Conservation (phyloP, 2,797 vertebrate genomes). For the Coendou prehensilis region DNA sequence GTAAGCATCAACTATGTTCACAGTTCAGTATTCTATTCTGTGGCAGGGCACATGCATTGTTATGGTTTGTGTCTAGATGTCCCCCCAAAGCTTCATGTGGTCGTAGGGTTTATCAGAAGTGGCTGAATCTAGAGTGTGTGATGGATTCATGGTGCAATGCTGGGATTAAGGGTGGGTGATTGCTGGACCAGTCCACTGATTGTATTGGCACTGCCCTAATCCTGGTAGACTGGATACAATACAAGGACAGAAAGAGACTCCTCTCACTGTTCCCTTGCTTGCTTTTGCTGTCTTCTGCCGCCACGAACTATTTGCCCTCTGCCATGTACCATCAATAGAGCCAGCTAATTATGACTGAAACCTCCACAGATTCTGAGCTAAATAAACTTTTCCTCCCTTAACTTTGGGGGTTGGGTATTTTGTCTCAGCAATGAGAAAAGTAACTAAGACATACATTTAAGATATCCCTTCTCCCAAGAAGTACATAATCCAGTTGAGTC, state of each 20-base stretch:
- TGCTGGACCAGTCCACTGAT: not conserved
- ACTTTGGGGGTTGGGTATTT: not conserved
- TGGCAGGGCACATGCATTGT: not conserved
- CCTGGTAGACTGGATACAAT: not conserved
- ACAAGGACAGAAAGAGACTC: not conserved
- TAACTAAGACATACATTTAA: not conserved
- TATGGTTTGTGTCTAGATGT: not conserved
- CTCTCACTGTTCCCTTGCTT: not conserved
- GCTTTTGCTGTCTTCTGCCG: not conserved
- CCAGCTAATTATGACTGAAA: not conserved
- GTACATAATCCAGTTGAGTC: not conserved
- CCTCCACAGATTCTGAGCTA: not conserved
- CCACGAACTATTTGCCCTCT: not conserved
- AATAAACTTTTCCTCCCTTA: not conserved
- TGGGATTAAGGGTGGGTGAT: not conserved
- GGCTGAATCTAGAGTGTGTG: not conserved
- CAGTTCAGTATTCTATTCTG: not conserved
- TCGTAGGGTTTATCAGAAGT: not conserved
- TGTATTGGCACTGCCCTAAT: not conserved
- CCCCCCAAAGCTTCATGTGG: not conserved
- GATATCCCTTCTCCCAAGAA: not conserved
- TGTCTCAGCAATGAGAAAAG: not conserved
- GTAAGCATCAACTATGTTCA: not conserved
- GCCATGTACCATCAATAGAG: not conserved
- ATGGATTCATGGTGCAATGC: not conserved